phyloP scores from a whole-genome alignment of 2,888 invertebrate species.

The Mesochorus sp. region DNA sequence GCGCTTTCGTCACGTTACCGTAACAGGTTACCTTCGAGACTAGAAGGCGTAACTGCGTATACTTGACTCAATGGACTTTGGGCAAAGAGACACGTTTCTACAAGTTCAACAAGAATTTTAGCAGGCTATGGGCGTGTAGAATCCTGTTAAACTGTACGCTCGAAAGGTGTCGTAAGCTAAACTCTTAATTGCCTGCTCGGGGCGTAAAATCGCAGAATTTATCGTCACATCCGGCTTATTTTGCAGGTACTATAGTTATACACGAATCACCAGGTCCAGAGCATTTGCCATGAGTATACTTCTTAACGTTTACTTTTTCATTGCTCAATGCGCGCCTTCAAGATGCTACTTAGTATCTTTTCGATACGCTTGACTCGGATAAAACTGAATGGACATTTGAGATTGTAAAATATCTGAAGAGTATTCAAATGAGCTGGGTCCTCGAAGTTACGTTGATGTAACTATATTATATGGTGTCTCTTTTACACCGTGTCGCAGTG shows the following conservation, averaged over 20 bases:
- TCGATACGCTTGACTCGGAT: no score
- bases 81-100: neutral
- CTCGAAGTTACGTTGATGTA: no score
- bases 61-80: constrained; percentile 6
- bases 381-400: no score
- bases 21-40: neutral
- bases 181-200: constrained; percentile 1
- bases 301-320: no score
- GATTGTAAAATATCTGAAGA: no score
- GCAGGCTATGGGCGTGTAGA: neutral
- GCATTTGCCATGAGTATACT: neutral
- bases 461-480: no score
- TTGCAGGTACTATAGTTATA: no score
- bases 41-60: neutral
- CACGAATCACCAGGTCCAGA: no score
- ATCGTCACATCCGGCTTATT: constrained; percentile 21
- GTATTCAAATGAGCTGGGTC: no score
- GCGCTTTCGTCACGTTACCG: constrained; percentile 7
- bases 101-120: neutral
- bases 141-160: neutral
- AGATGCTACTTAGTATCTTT: no score
- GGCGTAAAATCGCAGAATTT: neutral
- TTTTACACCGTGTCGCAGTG: no score
- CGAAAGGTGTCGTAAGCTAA: neutral
- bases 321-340: no score